Evolutionary conservation across 1,140 invertebrate genomes (phyloP).

Genomic region (Capitella teleta): DNA sequence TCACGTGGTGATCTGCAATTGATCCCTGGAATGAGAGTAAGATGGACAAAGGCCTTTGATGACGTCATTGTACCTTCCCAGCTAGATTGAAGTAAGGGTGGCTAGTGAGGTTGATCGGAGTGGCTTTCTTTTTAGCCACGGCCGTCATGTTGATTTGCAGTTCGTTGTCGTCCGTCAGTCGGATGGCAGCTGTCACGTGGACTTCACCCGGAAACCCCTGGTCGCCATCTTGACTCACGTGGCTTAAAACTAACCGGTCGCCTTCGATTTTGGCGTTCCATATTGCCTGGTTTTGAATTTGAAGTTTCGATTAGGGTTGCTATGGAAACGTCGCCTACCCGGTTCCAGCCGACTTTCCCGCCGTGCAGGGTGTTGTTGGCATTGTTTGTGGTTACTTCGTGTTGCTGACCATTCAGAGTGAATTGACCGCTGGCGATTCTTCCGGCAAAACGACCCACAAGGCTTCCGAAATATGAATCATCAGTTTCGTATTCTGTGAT

Average conservation of each 20-base stretch:
- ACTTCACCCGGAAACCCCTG: background rate
- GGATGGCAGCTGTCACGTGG: background rate
- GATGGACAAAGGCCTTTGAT: background rate
- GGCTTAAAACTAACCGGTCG: background rate
- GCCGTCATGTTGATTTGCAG: background rate
- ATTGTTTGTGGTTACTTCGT: too few species aligned
- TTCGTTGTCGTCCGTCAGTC: background rate
- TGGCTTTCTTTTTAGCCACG: background rate
- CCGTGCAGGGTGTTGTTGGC: too few species aligned
- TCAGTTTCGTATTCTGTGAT: too few species aligned
- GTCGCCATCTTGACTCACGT: background rate
- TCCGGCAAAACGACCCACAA: too few species aligned
- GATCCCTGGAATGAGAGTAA: background rate
- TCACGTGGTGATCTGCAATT: background rate
- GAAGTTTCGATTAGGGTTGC: too few species aligned
- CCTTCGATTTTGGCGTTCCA: background rate
- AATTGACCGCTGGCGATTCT: too few species aligned
- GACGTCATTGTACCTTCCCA: background rate
- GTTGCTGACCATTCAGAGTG: too few species aligned
- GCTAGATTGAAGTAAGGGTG: constrained; percentile 5
- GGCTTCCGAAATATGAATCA: too few species aligned
- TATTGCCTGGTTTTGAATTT: background rate
- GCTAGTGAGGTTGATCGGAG: background rate
- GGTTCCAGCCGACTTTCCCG: too few species aligned
- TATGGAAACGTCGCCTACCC: too few species aligned